Conservation (phyloP, 2,888 invertebrate species). For the Nowickia ferox region DNA sequence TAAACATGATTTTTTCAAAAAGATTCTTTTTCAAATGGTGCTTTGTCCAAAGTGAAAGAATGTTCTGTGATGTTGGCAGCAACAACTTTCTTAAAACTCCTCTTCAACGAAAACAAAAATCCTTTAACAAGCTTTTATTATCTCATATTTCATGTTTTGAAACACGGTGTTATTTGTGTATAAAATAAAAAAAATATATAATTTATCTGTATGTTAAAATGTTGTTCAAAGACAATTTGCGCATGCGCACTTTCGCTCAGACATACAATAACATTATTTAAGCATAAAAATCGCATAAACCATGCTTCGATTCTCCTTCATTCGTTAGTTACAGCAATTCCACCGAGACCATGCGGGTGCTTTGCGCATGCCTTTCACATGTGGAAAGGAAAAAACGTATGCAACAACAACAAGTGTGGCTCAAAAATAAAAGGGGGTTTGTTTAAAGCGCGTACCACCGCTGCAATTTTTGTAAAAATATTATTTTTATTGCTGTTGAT, state of each 20-base stretch:
- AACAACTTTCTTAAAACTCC: too few species aligned
- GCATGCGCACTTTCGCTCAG: conserved; percentile 8
- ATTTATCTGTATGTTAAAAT: not conserved
- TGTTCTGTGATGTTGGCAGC: too few species aligned
- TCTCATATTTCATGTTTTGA: not conserved
- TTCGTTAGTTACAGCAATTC: not conserved
- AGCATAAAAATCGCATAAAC: conserved; percentile 39
- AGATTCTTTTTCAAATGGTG: too few species aligned
- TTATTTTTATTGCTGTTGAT: conserved; percentile 30
- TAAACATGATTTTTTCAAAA: too few species aligned
- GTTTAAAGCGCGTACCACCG: conserved; percentile 14
- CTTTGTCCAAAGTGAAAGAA: too few species aligned
- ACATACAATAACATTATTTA: conserved; percentile 6
- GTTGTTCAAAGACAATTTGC: conserved; percentile 25
- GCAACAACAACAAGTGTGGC: not conserved
- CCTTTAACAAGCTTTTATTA: too few species aligned
- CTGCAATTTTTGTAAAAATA: conserved; percentile 1
- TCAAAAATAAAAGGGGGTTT: conserved; percentile 3
- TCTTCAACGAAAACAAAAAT: too few species aligned
- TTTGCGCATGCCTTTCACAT: conserved; percentile 60
- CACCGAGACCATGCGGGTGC: conserved; percentile 32
- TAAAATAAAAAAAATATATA: not conserved
- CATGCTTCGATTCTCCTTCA: conserved; percentile 11
- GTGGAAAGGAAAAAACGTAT: conserved; percentile 6
- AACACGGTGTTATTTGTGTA: not conserved